These are phyloP conservation scores for Molorchus minor DNA, from an alignment of 2,888 invertebrate genomes.

Conservation along the genomic window DNA sequence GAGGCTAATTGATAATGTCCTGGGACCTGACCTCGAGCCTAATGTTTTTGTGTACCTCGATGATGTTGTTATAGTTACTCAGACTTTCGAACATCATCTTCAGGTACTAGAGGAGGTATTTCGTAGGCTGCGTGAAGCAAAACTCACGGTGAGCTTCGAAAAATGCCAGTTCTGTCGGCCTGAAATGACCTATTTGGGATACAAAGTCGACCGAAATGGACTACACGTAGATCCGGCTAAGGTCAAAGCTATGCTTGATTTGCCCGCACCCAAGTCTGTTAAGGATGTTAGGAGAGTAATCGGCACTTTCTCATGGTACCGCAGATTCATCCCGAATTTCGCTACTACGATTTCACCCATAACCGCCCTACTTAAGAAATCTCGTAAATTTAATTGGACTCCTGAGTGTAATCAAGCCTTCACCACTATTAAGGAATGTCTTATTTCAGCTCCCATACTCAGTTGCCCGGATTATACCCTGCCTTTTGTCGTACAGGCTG, in stretches of 20 bases:
- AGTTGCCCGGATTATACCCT: slow-evolving; percentile 35
- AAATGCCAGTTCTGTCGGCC: slow-evolving; percentile 17
- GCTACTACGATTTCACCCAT: slow-evolving; percentile 31
- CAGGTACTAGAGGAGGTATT: slow-evolving; percentile 6
- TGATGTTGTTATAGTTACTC: too few relatives aligned
- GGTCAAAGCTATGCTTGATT: slow-evolving; percentile 31
- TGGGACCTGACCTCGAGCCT: too few relatives aligned
- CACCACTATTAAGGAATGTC: slow-evolving; percentile 27
- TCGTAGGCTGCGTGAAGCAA: slow-evolving; percentile 5
- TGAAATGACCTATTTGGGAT: slow-evolving; percentile 19
- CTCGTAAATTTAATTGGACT: slow-evolving; percentile 27
- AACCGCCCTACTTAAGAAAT: slow-evolving; percentile 24
- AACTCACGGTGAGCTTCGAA: slow-evolving; percentile 2
- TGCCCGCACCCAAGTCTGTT: slow-evolving; percentile 32
- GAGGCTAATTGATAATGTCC: too few relatives aligned
- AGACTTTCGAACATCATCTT: neutral
- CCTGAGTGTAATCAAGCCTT: slow-evolving; percentile 20
- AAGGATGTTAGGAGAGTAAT: slow-evolving; percentile 4
- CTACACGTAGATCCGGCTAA: slow-evolving; percentile 2
- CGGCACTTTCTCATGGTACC: slow-evolving; percentile 9
- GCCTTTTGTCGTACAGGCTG: slow-evolving; percentile 37
- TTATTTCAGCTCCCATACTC: too few relatives aligned
- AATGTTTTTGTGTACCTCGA: too few relatives aligned
- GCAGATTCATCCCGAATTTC: neutral
- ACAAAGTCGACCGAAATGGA: slow-evolving; percentile 7